Base-by-base conservation (phyloP, 2,888 invertebrate genomes). In the Temnothorax rugatulus region DNA sequence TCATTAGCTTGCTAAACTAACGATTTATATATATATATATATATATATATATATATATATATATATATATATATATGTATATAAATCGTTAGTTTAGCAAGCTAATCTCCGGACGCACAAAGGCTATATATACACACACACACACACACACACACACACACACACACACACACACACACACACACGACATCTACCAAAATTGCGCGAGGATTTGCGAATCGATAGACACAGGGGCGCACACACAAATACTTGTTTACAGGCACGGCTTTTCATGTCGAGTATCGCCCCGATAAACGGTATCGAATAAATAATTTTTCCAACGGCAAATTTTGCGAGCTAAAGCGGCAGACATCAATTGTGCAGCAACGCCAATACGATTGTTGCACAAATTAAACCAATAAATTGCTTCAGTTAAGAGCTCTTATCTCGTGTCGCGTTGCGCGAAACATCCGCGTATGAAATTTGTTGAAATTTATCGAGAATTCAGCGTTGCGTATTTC, bases 401-500 rank as follows among this genome's bases (percentile, higher is more conserved):
- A 54, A 77, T 77, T 68, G 54, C 25, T 41, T 9, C 25, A 3
- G 1, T 44, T 25, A 41, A 77, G 38, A 4, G 25, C 66, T 8
- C n/a, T 66, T 41, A n/a, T 52, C 64, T 64, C 38, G 66, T 13
- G 66, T 52, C 25, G 13, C 68, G 11, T 41, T 41, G 25, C 66
- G 25, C 41, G 5, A n/a, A 44, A 29, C 44, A 21, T n/a, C 54
- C 54, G 54, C 44, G 44, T n/a, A 21, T 13, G 34, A 50, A 44
- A 25, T 47, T 52, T n/a, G 41, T 81, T 29, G 34, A 71, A 69
- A 57, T 79, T 81, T 25, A 25, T 7, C 38, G 61, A 21, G 34
- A 34, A 29, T 75, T 79, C 73, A 84, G 59, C 75, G 69, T 75
- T 77, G 79, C 41, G 3, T 34, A 59, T 71, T 59, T 52, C 18